Base-by-base conservation (phyloP, 2,113 vertebrate genomes). In the Bufo bufo region DNA sequence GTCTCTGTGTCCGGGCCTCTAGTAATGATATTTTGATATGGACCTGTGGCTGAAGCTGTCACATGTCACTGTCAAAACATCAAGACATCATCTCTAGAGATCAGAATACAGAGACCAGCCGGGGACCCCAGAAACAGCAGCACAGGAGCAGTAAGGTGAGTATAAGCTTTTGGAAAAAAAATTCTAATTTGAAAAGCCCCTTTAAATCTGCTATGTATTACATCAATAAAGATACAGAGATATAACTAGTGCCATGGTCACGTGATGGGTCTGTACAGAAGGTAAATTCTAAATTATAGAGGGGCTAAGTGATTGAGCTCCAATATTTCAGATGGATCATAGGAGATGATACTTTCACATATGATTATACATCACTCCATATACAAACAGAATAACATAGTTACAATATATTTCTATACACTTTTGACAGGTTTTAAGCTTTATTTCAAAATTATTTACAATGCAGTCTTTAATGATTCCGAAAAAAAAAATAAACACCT, bases 401-500 rank as follows among this genome's bases (percentile, higher is more conserved):
- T 74, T 74, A 47, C 71, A 19, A 8, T 52, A 77, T 77, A 77
- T 52, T 52, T 77, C 52, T 77, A 77, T 50, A 52, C 12, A 8
- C 3, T n/a, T 52, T 77, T 77, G n/a, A 52, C 47, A 77, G 52
- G 47, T 19, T 47, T 3, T 10, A 75, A 75, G 17, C 72, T 75
- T 50, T 50, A 47, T 75, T 75, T 75, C 19, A 17, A 50, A 10
- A 77, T 79, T 79, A 79, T 79, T 56, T 79, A 79, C 77, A 79
- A 33, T 14, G 47, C 1, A 52, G 23, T 75, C 16, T 33, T 23
- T 12, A 79, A 10, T 13, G 20, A 1, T 1, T 23, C 52, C 3
- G 17, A 19, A 8, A 49, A 74, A 16, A 33, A 33, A 33, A 33
- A 33, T 33, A 33, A 33, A 33, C 33, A 33, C 33, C 33, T 33